A percentile compares a stretch with the other conserved stretches of the same genome.
Conservation (phyloP, 1,140 invertebrate genomes). For the Drosophila kikkawai region DNA sequence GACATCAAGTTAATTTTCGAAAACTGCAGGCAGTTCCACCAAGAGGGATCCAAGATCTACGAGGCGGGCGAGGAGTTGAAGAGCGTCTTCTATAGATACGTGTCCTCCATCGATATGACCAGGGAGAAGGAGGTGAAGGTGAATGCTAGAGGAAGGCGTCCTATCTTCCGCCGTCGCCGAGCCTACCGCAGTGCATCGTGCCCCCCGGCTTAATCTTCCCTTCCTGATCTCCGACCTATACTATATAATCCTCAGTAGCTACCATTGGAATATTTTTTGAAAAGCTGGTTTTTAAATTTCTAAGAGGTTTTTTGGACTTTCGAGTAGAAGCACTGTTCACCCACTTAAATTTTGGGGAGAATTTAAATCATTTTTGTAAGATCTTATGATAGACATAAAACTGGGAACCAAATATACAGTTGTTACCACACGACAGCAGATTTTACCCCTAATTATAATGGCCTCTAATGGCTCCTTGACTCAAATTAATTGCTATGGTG, state of each 20-base stretch:
- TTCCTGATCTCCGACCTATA: background rate
- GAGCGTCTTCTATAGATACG: background rate
- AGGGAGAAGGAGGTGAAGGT: constrained; percentile 24
- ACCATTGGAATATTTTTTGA: background rate
- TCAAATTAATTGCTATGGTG: constrained; percentile 7
- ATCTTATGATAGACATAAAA: too few relatives aligned
- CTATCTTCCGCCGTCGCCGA: background rate
- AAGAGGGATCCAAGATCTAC: constrained; percentile 12
- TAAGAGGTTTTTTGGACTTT: background rate
- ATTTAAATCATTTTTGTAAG: background rate
- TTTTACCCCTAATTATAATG: background rate
- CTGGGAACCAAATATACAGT: background rate
- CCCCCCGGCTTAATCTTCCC: background rate
- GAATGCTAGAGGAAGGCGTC: background rate
- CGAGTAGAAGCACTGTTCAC: background rate
- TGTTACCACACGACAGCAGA: background rate
- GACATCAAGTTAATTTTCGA: constrained; percentile 39
- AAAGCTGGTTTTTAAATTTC: background rate
- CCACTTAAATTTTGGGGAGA: background rate
- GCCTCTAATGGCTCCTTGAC: background rate
- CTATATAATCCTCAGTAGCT: background rate
- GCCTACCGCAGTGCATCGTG: background rate
- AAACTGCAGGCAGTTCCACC: constrained; percentile 31
- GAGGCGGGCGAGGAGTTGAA: constrained; percentile 21
- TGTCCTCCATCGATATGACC: constrained; percentile 19